phyloP scores from a whole-genome alignment of 2,888 invertebrate species.

The Carabus problematicus region DNA sequence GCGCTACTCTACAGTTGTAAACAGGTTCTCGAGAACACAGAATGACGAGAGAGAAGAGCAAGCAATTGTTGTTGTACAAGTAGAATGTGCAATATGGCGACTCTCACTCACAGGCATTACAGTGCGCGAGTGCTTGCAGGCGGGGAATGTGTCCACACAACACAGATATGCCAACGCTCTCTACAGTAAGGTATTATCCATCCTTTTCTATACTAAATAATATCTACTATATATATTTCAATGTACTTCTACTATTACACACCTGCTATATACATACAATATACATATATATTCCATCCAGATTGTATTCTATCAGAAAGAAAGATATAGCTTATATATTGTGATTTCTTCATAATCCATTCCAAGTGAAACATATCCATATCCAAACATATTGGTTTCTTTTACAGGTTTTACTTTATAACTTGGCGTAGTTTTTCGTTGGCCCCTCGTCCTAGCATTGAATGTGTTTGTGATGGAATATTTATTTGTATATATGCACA shows the following conservation, averaged over 20 bases:
- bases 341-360: too few relatives aligned
- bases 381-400: too few relatives aligned
- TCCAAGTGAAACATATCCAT: too few relatives aligned
- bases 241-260: not conserved
- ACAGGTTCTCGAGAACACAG: slow-evolving; percentile 29
- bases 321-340: too few relatives aligned
- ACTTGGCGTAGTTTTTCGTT: slow-evolving; percentile 40
- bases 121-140: slow-evolving; percentile 35
- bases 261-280: too few relatives aligned
- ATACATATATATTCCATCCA: too few relatives aligned
- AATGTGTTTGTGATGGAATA: slow-evolving; percentile 25
- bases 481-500: slow-evolving; percentile 18
- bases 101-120: slow-evolving; percentile 44
- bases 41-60: slow-evolving; percentile 14
- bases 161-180: slow-evolving; percentile 17
- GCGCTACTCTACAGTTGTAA: slow-evolving; percentile 4
- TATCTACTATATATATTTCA: slow-evolving; percentile 30
- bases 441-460: slow-evolving; percentile 42
- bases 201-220: slow-evolving; percentile 37
- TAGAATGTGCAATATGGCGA: slow-evolving; percentile 39
- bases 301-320: too few relatives aligned
- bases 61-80: slow-evolving; percentile 6
- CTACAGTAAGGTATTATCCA: slow-evolving; percentile 44
- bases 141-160: slow-evolving; percentile 32
- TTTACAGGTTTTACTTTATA: not conserved